phyloP scores from a whole-genome alignment of 2,888 invertebrate species.

The Adela reaumurella region DNA sequence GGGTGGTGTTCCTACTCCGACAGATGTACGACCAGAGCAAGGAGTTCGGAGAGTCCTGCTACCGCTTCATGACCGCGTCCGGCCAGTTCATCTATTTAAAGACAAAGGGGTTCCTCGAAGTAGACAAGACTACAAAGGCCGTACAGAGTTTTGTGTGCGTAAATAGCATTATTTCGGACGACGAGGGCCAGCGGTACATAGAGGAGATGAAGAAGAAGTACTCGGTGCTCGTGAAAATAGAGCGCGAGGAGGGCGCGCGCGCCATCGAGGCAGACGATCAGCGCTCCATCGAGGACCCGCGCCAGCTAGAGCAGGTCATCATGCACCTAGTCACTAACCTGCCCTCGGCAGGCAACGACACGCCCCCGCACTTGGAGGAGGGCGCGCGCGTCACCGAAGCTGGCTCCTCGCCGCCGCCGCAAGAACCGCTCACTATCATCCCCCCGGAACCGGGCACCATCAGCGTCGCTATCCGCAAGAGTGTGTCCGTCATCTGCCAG shows the following conservation, averaged over 20 bases:
- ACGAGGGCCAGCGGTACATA: conserved; percentile 70
- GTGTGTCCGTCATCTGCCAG: conserved; percentile 28
- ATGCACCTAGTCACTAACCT: conserved; percentile 50
- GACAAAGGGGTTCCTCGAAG: conserved; percentile 81
- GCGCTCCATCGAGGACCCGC: conserved; percentile 65
- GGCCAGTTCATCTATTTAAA: conserved; percentile 83
- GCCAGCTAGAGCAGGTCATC: conserved; percentile 67
- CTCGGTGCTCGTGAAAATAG: conserved; percentile 63
- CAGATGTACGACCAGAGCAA: conserved; percentile 87
- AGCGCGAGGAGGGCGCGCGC: conserved; percentile 25
- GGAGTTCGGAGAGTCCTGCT: conserved; percentile 83
- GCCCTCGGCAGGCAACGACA: neutral
- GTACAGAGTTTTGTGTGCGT: conserved; percentile 86
- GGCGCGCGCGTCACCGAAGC: neutral
- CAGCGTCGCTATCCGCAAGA: conserved; percentile 29
- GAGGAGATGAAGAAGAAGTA: conserved; percentile 77
- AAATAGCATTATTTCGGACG: conserved; percentile 73
- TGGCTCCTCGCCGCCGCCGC: neutral
- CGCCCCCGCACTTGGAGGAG: neutral
- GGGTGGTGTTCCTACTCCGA: conserved; percentile 82
- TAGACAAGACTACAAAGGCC: conserved; percentile 69
- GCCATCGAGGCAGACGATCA: conserved; percentile 31
- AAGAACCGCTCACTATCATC: conserved; percentile 23
- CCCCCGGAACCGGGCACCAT: conserved; percentile 30
- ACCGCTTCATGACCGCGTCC: conserved; percentile 74